These are phyloP conservation scores for Festucalex cinctus DNA, from an alignment of 2,113 vertebrate genomes.

Conservation along the genomic window DNA sequence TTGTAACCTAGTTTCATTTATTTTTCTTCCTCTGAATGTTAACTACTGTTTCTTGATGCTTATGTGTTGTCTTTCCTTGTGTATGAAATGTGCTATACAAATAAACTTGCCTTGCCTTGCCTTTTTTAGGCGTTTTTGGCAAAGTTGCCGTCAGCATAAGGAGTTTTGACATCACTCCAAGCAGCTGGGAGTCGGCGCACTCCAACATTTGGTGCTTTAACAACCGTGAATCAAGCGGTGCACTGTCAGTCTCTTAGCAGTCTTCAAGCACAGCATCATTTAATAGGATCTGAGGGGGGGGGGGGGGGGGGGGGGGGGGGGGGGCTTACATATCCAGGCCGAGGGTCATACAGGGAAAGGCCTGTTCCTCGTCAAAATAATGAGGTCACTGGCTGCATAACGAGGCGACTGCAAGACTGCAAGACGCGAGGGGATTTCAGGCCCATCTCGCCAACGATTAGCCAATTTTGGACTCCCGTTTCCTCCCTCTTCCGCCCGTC, in stretches of 20 bases:
- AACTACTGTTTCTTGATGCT: too few relatives aligned
- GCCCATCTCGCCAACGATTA: constrained; percentile 48
- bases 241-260: constrained; percentile 43
- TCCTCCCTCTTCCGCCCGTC: constrained; percentile 31
- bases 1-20: too few relatives aligned
- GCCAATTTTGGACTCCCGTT: constrained; percentile 35
- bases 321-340: constrained; percentile 50
- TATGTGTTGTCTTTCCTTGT: too few relatives aligned
- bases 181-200: constrained; percentile 36
- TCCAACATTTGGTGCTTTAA: constrained; percentile 51
- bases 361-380: constrained; percentile 60
- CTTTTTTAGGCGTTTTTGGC: too few relatives aligned
- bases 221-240: constrained; percentile 47
- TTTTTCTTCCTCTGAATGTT: too few relatives aligned
- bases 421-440: constrained; percentile 40
- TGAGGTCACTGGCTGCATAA: constrained; percentile 62
- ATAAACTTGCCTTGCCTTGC: too few relatives aligned
- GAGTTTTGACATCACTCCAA: constrained; percentile 32
- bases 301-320: constrained; percentile 39
- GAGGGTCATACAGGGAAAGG: constrained; percentile 46
- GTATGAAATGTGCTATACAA: too few relatives aligned
- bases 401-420: constrained; percentile 37
- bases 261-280: constrained; percentile 48
- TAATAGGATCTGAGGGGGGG: constrained; percentile 55
- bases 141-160: too few relatives aligned